Conservation (phyloP, 2,888 invertebrate species). For the Caenorhabditis sulstoni region DNA sequence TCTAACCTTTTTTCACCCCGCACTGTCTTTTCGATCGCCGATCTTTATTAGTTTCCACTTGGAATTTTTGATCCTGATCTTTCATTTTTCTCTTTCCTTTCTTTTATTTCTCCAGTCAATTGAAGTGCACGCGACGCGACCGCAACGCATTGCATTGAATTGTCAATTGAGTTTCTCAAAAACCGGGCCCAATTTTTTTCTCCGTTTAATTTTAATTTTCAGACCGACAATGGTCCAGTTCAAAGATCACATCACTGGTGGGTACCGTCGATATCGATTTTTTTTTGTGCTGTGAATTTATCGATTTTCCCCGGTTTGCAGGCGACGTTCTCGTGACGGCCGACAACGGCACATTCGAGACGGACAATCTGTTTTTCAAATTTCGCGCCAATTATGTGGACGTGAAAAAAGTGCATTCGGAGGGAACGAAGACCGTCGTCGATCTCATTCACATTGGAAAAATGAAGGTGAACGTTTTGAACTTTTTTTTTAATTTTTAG, state of each 20-base stretch:
- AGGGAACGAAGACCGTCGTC: slow-evolving; percentile 23
- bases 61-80: slow-evolving; percentile 34
- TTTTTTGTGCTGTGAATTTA: too few relatives aligned
- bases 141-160: too few relatives aligned
- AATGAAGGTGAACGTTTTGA: slow-evolving; percentile 22
- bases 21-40: too few relatives aligned
- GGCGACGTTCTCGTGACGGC: slow-evolving; percentile 29
- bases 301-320: neutral
- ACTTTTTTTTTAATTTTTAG: too few relatives aligned
- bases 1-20: neutral
- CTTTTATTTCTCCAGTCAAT: neutral
- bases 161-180: too few relatives aligned
- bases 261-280: too few relatives aligned
- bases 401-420: slow-evolving; percentile 20
- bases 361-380: slow-evolving; percentile 40
- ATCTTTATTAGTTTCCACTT: slow-evolving; percentile 19
- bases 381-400: slow-evolving; percentile 37
- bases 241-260: slow-evolving; percentile 40
- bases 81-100: neutral
- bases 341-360: slow-evolving; percentile 41
- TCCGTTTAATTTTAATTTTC: neutral
- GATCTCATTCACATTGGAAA: slow-evolving; percentile 29
- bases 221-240: slow-evolving; percentile 42
- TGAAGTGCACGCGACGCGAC: too few relatives aligned
- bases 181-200: too few relatives aligned